These are phyloP conservation scores for Argentina silus DNA, from an alignment of 2,797 vertebrate genomes.

Conservation along the genomic window DNA sequence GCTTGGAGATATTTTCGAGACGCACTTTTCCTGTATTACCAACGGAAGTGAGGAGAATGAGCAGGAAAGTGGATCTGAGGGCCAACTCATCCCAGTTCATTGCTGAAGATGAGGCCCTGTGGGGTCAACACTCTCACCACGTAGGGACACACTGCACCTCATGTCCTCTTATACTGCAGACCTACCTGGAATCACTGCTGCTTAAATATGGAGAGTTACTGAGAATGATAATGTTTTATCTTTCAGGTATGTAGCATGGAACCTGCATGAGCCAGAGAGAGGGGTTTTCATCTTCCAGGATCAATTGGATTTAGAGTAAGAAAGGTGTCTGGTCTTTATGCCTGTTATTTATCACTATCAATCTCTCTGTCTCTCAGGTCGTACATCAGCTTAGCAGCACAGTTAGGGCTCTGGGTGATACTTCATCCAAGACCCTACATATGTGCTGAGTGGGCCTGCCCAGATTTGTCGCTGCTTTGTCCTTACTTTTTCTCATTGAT, in stretches of 20 bases:
- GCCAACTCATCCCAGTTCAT: slow-evolving; percentile 80
- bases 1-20: too few species aligned
- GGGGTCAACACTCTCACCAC: slow-evolving; percentile 92
- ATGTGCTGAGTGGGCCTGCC: slow-evolving; percentile 81
- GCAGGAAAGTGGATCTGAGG: slow-evolving; percentile 75
- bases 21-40: too few species aligned
- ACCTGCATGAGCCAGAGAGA: slow-evolving; percentile 87
- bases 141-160: slow-evolving; percentile 68
- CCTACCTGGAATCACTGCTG: neutral
- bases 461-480: slow-evolving; percentile 75
- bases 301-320: slow-evolving; percentile 86
- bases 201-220: neutral
- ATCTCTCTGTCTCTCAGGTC: slow-evolving; percentile 72
- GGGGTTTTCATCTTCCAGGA: slow-evolving; percentile 85
- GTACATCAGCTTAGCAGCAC: slow-evolving; percentile 82
- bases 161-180: neutral
- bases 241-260: slow-evolving; percentile 91
- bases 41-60: slow-evolving; percentile 53
- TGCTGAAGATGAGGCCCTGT: slow-evolving; percentile 89
- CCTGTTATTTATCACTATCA: too few species aligned
- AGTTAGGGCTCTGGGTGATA: slow-evolving; percentile 89
- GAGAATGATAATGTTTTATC: slow-evolving; percentile 8
- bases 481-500: neutral
- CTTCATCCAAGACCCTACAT: slow-evolving; percentile 90
- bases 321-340: neutral